Base-by-base conservation (phyloP, 2,888 invertebrate species). In the Hoplodrina blanda region DNA sequence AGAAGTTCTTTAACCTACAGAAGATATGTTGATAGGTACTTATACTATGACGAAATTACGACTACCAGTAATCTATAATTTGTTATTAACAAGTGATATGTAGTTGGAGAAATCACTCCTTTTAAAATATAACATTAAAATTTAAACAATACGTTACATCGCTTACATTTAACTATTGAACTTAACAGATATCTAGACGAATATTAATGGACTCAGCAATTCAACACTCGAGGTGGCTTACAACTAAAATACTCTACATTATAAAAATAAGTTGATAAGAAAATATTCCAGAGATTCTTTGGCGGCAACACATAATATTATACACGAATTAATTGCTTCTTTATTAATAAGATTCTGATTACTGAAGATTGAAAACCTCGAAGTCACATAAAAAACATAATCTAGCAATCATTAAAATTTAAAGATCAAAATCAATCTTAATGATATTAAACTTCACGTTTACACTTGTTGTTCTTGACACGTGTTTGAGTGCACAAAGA, bases 51-150 rank as follows among this genome's bases (percentile, higher is more conserved):
- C 91, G 89, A 93, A 94, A 92, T 94, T 95, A 95, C 89, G 79
- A 84, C 93, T 94, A 95, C 91, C 85, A 82, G 85, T 92, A 91
- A 88, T 90, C 93, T 95, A 93, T 92, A 94, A 92, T 94, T 94
- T 94, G 90, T 95, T 95, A 95, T 92, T 95, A 95, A 95, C 95
- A 95, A 95, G 94, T 96, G 96, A 96, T 96, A 96, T 96, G 96
- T 96, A 91, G 94, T 87, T 92, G 93, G 95, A 95, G 95, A 85
- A 88, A 95, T 92, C 93, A 94, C 95, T 94, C 94, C 92, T 85
- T 88, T 93, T 92, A 91, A 84, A 91, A 88, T 93, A 90, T 91
- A 88, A 91, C 87, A 89, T 92, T 93, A 92, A 89, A 90, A 90
- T 92, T 90, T 88, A 91, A 92, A 92, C 89, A 89, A 91, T 92